Percentiles rank a stretch among this genome's conserved stretches.
phyloP scores from a whole-genome alignment of 1,140 invertebrate genomes.

The Coptotermes formosanus region DNA sequence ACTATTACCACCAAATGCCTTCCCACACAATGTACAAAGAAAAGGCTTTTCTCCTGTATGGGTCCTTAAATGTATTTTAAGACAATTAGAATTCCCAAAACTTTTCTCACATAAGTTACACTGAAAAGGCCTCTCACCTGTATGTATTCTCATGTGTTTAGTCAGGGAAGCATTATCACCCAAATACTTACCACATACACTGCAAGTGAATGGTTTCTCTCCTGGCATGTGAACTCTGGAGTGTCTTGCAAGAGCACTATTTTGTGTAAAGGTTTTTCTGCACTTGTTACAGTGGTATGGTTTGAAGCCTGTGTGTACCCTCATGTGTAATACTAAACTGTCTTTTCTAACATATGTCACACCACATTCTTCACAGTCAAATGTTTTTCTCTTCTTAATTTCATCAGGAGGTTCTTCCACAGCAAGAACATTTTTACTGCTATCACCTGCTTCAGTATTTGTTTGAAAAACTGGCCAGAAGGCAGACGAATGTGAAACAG shows the following conservation, averaged over 20 bases:
- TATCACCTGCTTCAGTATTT: not conserved
- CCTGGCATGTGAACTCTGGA: slow-evolving; percentile 34
- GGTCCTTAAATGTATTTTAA: slow-evolving; percentile 47
- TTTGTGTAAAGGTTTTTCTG: slow-evolving; percentile 44
- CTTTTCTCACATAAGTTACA: slow-evolving; percentile 45
- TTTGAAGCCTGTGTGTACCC: slow-evolving; percentile 51
- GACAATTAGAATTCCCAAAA: slow-evolving; percentile 41
- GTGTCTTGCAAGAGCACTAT: slow-evolving; percentile 34
- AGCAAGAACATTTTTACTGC: not conserved
- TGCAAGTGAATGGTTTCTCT: slow-evolving; percentile 32
- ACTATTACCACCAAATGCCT: slow-evolving; percentile 47
- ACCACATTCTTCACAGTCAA: slow-evolving; percentile 43
- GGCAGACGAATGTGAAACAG: not conserved
- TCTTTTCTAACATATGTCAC: slow-evolving; percentile 44
- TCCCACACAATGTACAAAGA: slow-evolving; percentile 45
- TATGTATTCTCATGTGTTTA: slow-evolving; percentile 37
- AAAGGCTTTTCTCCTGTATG: slow-evolving; percentile 45
- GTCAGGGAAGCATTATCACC: slow-evolving; percentile 33
- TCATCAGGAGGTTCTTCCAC: not conserved
- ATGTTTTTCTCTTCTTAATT: slow-evolving; percentile 33
- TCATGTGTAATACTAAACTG: slow-evolving; percentile 39
- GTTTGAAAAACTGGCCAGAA: not conserved
- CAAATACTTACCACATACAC: slow-evolving; percentile 34
- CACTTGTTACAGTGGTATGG: slow-evolving; percentile 48
- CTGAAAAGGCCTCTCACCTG: slow-evolving; percentile 48